A percentile compares a stretch with the other conserved stretches of the same genome.
Evolutionary conservation across 1,140 invertebrate species (phyloP).

Genomic region (Euwallacea fornicatus): DNA sequence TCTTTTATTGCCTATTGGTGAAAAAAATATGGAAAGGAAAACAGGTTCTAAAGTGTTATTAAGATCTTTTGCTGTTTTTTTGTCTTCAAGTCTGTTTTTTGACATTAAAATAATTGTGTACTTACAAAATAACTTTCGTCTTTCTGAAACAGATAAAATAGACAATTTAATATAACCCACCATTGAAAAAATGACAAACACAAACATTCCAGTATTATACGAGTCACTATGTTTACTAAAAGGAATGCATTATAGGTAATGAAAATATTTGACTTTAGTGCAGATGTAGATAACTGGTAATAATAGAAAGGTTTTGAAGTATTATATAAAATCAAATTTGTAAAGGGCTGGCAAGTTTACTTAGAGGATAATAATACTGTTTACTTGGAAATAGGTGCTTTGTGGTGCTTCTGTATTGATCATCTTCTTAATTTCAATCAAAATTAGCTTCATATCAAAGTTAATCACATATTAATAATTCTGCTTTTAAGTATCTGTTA

Average conservation of each 20-base stretch:
- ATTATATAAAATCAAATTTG: background rate
- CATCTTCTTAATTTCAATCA: too few species aligned
- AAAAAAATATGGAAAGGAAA: background rate
- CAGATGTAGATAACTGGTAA: background rate
- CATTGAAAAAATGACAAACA: background rate
- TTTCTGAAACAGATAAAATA: constrained; percentile 30
- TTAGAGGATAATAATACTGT: too few species aligned
- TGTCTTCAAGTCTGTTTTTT: background rate
- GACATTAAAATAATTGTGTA: constrained; percentile 11
- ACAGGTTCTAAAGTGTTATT: background rate
- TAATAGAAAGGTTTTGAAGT: background rate
- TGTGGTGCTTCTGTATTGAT: too few species aligned
- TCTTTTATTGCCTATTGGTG: background rate
- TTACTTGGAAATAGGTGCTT: too few species aligned
- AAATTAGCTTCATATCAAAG: too few species aligned
- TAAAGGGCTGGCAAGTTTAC: background rate
- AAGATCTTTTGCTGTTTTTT: background rate
- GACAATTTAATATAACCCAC: constrained; percentile 18
- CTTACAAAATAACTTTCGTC: constrained; percentile 32
- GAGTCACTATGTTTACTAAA: background rate
- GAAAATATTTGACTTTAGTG: background rate
- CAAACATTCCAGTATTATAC: background rate
- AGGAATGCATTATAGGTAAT: background rate
- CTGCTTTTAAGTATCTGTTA: too few species aligned
- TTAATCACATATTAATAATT: too few species aligned